phyloP scores from a whole-genome alignment of 2,888 invertebrate species.

The Chymomyza procnemis region DNA sequence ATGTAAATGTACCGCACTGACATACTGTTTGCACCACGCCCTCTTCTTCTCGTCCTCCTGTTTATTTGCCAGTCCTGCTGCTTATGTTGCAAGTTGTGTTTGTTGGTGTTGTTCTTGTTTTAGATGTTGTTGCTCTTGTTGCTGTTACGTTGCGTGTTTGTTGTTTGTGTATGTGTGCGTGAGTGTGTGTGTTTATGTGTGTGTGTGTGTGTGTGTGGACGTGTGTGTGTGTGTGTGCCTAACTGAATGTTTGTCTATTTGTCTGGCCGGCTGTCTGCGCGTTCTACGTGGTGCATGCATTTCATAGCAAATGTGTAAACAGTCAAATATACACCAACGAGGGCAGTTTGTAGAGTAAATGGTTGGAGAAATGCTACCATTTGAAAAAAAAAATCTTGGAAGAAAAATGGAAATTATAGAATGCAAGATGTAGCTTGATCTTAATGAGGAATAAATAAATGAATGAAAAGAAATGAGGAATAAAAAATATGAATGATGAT shows the following conservation, averaged over 20 bases:
- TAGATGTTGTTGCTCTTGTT: slow-evolving; percentile 53
- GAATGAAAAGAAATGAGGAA: too few species aligned
- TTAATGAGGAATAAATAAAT: too few species aligned
- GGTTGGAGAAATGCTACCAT: too few species aligned
- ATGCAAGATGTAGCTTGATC: too few species aligned
- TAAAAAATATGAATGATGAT: too few species aligned
- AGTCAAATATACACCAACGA: slow-evolving; percentile 21
- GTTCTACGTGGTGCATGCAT: slow-evolving; percentile 69
- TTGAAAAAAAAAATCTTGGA: too few species aligned
- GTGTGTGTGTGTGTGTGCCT: too few species aligned
- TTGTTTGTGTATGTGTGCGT: slow-evolving; percentile 38
- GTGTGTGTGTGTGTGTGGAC: too few species aligned
- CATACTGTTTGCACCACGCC: not conserved
- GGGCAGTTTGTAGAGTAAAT: too few species aligned
- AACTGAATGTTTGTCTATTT: slow-evolving; percentile 9
- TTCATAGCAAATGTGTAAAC: slow-evolving; percentile 68
- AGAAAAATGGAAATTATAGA: too few species aligned
- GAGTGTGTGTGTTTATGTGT: slow-evolving; percentile 22
- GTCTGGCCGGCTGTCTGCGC: slow-evolving; percentile 52
- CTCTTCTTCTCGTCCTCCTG: not conserved
- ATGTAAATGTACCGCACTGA: slow-evolving; percentile 51
- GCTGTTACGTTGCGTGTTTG: slow-evolving; percentile 27
- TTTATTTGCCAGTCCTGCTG: not conserved
- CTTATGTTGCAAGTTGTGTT: not conserved
- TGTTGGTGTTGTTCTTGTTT: slow-evolving; percentile 33